Evolutionary conservation across 2,888 invertebrate genomes (phyloP), one percentile per base, ranked within the genome.

Genomic region (Ormyrus labotus): DNA sequence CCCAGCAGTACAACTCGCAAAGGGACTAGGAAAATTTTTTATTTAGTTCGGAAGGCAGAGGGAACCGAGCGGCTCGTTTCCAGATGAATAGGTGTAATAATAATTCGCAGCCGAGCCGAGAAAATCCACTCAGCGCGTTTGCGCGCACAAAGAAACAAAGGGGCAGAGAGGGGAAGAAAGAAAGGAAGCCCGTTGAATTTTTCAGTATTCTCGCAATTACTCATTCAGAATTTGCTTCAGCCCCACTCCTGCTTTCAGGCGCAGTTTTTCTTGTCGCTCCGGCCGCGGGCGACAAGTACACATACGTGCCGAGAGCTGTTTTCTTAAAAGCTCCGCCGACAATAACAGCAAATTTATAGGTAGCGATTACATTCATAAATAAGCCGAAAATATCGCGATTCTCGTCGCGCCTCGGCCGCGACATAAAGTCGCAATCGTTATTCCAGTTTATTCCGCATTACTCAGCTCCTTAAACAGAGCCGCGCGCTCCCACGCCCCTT

Each of bases 291-390:
- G 34, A 72, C 51, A 47, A 53, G 10, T 10, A 73, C 13, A 73
- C 47, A 48, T 47, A 53, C 57, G 65, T 5, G 53, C 19, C 11
- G 50, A 34, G 67, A 76, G 78, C 77, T 81, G 81, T 81, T 81
- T 81, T 81, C 81, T 81, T 65, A 81, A 81, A 74, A 78, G 81
- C 81, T 81, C 78, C 68, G 81, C 9, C 81, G 78, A 78, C 65
- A 74, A 81, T 74, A 81, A 78, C 74, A 73, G 73, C 55, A 34
- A 78, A 81, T 81, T 78, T 81, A 81, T 69, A 60, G 78, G 60
- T 51, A 51, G 67, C 78, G 78, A 81, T 81, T 78, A 78, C 78
- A 61, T 65, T 65, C 81, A 78, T 81, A 81, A 81, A 81, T 81
- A 81, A 78, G n/a, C 73, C 64, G 67, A 71, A 75, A 76, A 76